Evolutionary conservation across 1,140 invertebrate genomes (phyloP), one percentile per base, ranked within the genome.

Genomic region (Drosophila ohnishii): DNA sequence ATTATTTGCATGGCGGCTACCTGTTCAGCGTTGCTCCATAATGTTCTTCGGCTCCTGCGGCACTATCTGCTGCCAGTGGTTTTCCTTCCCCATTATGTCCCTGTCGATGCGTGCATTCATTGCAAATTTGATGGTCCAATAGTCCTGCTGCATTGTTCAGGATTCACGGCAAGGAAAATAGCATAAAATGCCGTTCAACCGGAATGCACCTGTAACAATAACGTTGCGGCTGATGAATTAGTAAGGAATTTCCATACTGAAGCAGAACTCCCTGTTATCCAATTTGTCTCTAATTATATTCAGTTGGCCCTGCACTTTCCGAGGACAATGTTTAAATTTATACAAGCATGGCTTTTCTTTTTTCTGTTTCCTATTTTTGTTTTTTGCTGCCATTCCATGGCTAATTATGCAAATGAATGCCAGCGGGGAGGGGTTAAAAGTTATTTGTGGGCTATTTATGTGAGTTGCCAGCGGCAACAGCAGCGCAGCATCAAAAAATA

Each of bases 341-440:
- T 67, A 81, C 56, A 66, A 80, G 67, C 51, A 71, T 70, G 65
- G 28, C 44, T 39, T 50, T 48, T 34, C 11, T 51, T 53, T 35
- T 53, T 53, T 22, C 11, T 53, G 32, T 70, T 70, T 32, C 48
- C 51, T 67, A 67, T 69, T 57, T 30, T n/a, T 16, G 28, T 50
- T 37, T 63, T 39, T 47, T 67, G 16, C 51, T 53, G 75, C 40
- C 51, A 44, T 76, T 40, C 55, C 42, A 47, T 61, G 44, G 50
- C 73, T 77, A 77, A 77, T 77, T 79, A 86, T 86, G 83, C 75
- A 79, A 86, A 87, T 87, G 55, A 73, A 61, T 70, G 39, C 51
- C 53, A 44, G 51, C 37, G 60, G 44, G 32, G 35, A 28, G 25
- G 51, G 47, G 47, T 22, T 30, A 30, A 71, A 71, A 70, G 65